Conservation (phyloP, 2,113 vertebrate species). For the Peromyscus leucopus region DNA sequence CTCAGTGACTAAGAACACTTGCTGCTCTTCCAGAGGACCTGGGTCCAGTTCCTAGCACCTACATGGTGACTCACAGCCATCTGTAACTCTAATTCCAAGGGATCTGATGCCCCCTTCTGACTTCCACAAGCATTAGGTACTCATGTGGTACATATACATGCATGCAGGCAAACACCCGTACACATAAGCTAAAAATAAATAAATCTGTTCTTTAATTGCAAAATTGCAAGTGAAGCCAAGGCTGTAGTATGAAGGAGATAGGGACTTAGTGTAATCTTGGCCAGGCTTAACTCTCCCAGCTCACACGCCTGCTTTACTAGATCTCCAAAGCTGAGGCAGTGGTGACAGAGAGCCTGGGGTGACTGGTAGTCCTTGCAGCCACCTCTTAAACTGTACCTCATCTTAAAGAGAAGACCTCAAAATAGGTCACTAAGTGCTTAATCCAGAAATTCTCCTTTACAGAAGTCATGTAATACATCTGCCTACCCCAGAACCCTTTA, state of each 20-base stretch:
- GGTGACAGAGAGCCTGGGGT: neutral
- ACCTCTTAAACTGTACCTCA: neutral
- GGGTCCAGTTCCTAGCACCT: neutral
- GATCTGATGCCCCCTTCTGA: neutral
- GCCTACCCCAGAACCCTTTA: neutral
- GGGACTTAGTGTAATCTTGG: neutral
- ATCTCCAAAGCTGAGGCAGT: neutral
- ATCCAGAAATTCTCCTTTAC: slow-evolving; percentile 54
- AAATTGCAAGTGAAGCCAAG: neutral
- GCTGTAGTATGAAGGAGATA: neutral
- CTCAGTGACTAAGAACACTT: neutral
- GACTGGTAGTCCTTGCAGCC: neutral
- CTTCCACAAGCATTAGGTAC: neutral
- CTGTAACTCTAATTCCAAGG: neutral
- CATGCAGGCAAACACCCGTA: neutral
- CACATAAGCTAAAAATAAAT: neutral
- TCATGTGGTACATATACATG: neutral
- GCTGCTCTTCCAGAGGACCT: neutral
- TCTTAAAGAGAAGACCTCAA: slow-evolving; percentile 51
- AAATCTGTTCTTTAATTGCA: neutral
- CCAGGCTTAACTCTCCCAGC: neutral
- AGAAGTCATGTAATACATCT: slow-evolving; percentile 20
- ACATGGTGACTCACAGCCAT: neutral
- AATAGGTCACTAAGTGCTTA: slow-evolving; percentile 67
- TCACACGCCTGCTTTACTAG: neutral